Base-by-base conservation (phyloP, 2,797 vertebrate species). In the Cirrhinus mrigala region DNA sequence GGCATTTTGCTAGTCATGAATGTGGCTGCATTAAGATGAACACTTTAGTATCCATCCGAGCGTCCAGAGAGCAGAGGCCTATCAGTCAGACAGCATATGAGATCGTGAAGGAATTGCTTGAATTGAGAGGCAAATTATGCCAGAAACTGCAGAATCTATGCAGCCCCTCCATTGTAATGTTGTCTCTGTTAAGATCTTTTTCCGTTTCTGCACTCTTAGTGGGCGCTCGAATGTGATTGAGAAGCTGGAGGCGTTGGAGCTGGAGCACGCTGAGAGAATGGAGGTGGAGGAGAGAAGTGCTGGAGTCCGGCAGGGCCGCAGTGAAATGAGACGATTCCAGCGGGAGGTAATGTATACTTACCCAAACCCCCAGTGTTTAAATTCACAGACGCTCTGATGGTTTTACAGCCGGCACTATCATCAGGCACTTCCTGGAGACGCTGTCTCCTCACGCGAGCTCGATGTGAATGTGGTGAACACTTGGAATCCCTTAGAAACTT, bases 231-330 rank as follows among this genome's bases (percentile, higher is more conserved):
- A 95, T 80, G 95, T 96, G 75, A 96, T 96, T 46, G 96, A 96
- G 92, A 96, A 96, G 93, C 79, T 96, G 88, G 95, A 96, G 92
- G 96, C 96, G 20, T 86, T 96, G 91, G 96, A 96, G 91, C 91
- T 96, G 91, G 96, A 96, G 92, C 94, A 96, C 54, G 92, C 87
- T 0, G 96, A 95, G 90, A 93, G 92, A 90, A 96, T 96, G 96
- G 95, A 96, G 88, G 94, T 95, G 88, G 95, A 95, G 27, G 94
- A 95, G 89, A 90, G 84, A 33, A 90, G 85, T 48, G 84, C 91
- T 3, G 91, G 90, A 81, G 89, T 71, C 83, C 90, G 95, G 81
- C 95, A 94, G 87, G 96, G 96, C 77, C 94, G 96, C n/a, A 95
- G 95, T 71, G 94, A 96, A 86, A 94, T 92, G 56, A 89, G 96